These are phyloP conservation scores for Lytechinus variegatus DNA, from an alignment of 35 echinoderm and acorn worm species.

Conservation along the genomic window DNA sequence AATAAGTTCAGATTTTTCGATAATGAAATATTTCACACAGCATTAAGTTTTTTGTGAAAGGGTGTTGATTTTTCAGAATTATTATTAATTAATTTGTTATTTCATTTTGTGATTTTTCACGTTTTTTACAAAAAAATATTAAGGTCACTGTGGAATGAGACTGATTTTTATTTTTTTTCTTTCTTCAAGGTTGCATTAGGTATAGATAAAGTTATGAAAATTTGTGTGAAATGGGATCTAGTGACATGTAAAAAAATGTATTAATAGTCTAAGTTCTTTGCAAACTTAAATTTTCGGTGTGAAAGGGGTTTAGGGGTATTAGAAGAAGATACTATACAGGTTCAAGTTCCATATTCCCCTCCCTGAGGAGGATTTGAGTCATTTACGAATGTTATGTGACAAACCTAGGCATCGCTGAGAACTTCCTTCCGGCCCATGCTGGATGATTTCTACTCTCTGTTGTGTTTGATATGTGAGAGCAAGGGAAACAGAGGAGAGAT, in stretches of 20 bases:
- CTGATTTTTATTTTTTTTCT: background rate
- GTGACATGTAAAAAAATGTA: too few relatives aligned
- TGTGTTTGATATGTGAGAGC: background rate
- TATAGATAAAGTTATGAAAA: background rate
- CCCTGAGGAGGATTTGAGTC: conserved; percentile 34
- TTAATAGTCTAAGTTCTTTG: background rate
- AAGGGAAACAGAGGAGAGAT: background rate
- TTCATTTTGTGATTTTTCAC: background rate
- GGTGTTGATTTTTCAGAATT: too few relatives aligned
- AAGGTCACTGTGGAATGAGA: background rate
- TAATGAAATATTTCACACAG: too few relatives aligned
- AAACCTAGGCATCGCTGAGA: conserved; percentile 27
- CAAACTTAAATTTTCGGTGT: background rate
- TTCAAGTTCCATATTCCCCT: background rate
- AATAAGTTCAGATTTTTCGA: too few relatives aligned
- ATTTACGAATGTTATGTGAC: conserved; percentile 40
- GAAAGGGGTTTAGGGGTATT: background rate
- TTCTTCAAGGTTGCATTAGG: too few relatives aligned
- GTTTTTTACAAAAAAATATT: background rate
- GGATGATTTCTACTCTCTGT: background rate
- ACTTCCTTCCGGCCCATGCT: conserved; percentile 39
- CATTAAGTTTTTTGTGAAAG: too few relatives aligned
- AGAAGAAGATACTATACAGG: background rate
- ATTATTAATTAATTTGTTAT: too few relatives aligned
- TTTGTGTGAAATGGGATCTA: background rate